Evolutionary conservation across 2,888 invertebrate species (phyloP).

Genomic region (Catocala nupta): DNA sequence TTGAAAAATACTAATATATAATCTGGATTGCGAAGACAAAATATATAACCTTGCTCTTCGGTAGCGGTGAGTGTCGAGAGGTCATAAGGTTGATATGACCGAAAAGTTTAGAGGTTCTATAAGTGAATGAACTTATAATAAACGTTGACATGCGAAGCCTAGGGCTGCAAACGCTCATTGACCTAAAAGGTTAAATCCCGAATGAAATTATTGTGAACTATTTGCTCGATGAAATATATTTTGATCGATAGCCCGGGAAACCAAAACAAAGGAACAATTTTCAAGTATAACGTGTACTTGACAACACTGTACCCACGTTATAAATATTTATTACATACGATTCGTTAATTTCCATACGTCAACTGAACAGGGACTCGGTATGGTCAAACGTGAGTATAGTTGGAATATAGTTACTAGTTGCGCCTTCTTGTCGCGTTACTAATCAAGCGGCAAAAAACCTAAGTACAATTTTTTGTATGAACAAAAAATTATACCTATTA

Average conservation of each 20-base stretch:
- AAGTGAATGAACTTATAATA: slow-evolving; percentile 11
- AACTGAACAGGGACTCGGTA: neutral
- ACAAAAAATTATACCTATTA: slow-evolving; percentile 26
- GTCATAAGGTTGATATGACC: slow-evolving; percentile 4
- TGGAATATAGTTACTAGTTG: slow-evolving; percentile 17
- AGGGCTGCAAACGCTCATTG: slow-evolving; percentile 5
- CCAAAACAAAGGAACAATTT: neutral
- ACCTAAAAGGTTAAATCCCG: slow-evolving; percentile 2
- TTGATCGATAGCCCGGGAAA: neutral
- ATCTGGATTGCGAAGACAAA: too few relatives aligned
- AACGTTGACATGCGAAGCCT: neutral
- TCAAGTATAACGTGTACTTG: neutral
- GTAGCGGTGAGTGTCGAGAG: neutral
- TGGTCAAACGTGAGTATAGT: slow-evolving; percentile 6
- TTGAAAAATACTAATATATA: too few relatives aligned
- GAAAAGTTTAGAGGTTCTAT: slow-evolving; percentile 7
- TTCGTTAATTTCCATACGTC: neutral
- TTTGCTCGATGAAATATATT: too few relatives aligned
- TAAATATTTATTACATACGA: neutral
- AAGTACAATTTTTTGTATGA: slow-evolving; percentile 15
- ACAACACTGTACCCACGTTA: slow-evolving; percentile 2
- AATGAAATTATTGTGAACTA: neutral
- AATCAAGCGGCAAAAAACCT: slow-evolving; percentile 18
- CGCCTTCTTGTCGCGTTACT: slow-evolving; percentile 21
- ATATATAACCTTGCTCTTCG: too few relatives aligned